Base-by-base conservation (phyloP, 2,797 vertebrate species). In the Rhyacichthys aspro region DNA sequence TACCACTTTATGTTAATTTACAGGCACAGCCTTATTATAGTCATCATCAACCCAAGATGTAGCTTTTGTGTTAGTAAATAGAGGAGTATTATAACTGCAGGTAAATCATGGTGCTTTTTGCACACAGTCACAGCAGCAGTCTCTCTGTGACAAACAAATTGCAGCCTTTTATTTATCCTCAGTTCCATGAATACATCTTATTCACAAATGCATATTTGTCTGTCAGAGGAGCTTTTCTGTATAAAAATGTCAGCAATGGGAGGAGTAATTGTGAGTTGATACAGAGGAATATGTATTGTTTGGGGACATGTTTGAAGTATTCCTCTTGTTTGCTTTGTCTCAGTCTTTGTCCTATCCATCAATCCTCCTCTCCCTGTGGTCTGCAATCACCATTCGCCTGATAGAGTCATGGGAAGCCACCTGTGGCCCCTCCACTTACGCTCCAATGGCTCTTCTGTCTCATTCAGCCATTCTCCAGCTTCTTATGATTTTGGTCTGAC, bases 391-490 rank as follows among this genome's bases (percentile, higher is more conserved):
- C 42, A 42, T 61, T 41, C 34, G 9, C 43, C 68, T 77, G 72
- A 87, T 83, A 34, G 63, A 78, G 74, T 70, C 12, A 23, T 28
- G 43, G 60, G 49, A 52, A 36, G 18, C 73, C 83, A 84, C 71
- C 81, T 87, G 79, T 79, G 82, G 60, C 78, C 82, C 55, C 18
- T 3, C 11, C 19, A 1, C 32, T n/a, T 41, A 14, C 46, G n/a
- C 42, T 5, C 38, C 43, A 3, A 16, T 4, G 16, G 36, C 49
- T 37, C 16, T 17, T 8, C 11, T 54, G 14, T 11, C 12, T 70
- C 89, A 38, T 87, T 0, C 86, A 78, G 92, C 89, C 86, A 1
- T 76, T 77, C 6, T 33, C 44, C 9, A 74, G 88, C 19, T 86
- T 90, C 90, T 90, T 61, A 49, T 45, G 45, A 70, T 66, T 70